Evolutionary conservation across 1,140 invertebrate species (phyloP), one percentile per base, ranked within the genome.

Genomic region (Drosophila baimaii): DNA sequence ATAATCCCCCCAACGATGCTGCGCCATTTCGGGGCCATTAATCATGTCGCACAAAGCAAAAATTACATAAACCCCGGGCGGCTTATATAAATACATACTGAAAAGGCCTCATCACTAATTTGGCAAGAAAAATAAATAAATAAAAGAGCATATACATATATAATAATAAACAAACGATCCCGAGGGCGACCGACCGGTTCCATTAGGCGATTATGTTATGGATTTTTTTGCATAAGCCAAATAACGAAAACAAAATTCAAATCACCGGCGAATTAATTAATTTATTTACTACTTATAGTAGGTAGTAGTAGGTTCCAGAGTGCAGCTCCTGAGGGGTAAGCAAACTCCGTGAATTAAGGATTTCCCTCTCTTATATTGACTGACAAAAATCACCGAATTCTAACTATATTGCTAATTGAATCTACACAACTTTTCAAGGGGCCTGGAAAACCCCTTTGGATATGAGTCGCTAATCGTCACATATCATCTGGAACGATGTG

Each of bases 181-280:
- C 25, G n/a, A 54, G 51, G 33, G 33, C 15, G 8, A 35, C 9
- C 10, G 43, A 72, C 68, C 69, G 69, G 69, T 72, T 72, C 15
- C 66, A 58, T 71, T 58, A 70, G 31, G 43, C 23, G 66, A 58
- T 58, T 72, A 72, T 72, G 69, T 49, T 71, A 15, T 35, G 33
- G 21, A 27, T 19, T 33, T 71, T 71, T 71, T 72, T 72, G 69
- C 69, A 72, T 72, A 72, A 72, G 25, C 33, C 33, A 23, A 52
- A 71, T 12, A 47, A 25, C 31, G 41, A 56, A 70, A 71, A 57
- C 31, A 71, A 69, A 46, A 56, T 65, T 65, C 56, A 65, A 64
- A 62, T 65, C 27, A 13, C 27, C 56, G 27, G 56, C 9, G 12
- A 65, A 68, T 27, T 39, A 33, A 43, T 69, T n/a, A 21, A 35